Conservation (phyloP, 2,113 vertebrate genomes). For the Onychostoma macrolepis region DNA sequence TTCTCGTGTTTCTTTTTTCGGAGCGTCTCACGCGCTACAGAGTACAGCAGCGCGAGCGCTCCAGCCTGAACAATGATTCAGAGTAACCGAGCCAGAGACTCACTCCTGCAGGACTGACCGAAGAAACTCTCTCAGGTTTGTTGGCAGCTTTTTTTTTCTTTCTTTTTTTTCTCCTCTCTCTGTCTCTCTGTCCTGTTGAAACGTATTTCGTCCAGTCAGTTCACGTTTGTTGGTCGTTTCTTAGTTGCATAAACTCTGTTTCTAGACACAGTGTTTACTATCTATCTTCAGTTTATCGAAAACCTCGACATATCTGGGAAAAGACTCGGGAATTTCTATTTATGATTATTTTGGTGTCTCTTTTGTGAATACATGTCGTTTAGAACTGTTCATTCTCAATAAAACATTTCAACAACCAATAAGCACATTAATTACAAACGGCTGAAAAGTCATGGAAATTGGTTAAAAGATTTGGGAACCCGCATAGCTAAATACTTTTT, state of each 20-base stretch:
- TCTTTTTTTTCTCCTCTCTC: too few species aligned
- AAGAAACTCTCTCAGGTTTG: constrained; percentile 75
- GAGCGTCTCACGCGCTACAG: constrained; percentile 13
- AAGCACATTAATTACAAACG: background rate
- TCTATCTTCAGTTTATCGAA: background rate
- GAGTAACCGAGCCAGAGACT: constrained; percentile 55
- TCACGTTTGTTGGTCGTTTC: background rate
- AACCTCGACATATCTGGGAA: background rate
- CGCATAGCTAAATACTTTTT: background rate
- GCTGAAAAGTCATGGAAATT: background rate
- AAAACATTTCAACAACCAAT: background rate
- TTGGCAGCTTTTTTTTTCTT: constrained; percentile 53
- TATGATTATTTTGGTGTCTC: background rate
- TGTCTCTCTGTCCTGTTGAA: background rate
- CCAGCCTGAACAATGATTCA: constrained; percentile 70
- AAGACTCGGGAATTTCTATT: background rate
- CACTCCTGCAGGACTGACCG: constrained; percentile 55
- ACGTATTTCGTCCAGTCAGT: background rate
- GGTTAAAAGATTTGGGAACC: background rate
- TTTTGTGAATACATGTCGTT: background rate
- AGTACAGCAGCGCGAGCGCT: constrained; percentile 48
- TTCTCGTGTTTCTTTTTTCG: constrained; percentile 10
- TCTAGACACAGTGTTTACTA: background rate
- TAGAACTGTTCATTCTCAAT: background rate
- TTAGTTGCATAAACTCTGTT: background rate